Base-by-base conservation (phyloP, 2,797 vertebrate genomes). In the Pristis pectinata region DNA sequence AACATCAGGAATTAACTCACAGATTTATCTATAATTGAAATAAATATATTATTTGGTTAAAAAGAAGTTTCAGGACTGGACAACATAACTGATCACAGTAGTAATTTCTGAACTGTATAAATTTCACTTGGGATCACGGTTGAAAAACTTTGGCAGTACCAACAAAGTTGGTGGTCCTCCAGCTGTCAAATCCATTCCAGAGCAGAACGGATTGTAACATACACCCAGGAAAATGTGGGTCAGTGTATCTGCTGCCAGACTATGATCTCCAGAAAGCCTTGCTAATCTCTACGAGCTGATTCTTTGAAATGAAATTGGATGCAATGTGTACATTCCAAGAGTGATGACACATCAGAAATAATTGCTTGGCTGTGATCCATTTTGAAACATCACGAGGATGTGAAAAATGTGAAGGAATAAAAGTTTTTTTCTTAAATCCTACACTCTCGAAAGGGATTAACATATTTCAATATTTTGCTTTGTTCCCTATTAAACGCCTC, bases 241-340 rank as follows among this genome's bases (percentile, higher is more conserved):
- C 59, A 91, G 24, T 91, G 61, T 67, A 91, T 4, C 87, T 67
- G 37, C 59, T 22, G 56, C 64, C 87, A 64, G 1, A 15, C 59
- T 89, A 89, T 64, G 59, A 89, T 64, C 17, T 22, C 59, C 85
- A 64, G 87, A 24, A 67, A 67, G 87, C 61, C 87, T 67, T 37
- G 61, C 61, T 91, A 67, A 67, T 67, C 19, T 30, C 34, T 37
- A 24, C 8, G 22, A 22, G 19, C 8, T 41, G 87, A 67, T 41
- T 87, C 82, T 87, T 59, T 87, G 83, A 67, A 91, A 91, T 91
- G 59, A 94, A 94, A 94, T 94, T 72, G 4, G 67, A 49, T 94
- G 92, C 44, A 34, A 37, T n/a, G 27, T 7, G 27, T 53, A 19
- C 44, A 76, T 34, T 49, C 11, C 27, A 49, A n/a, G 5, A 53